Percentiles rank a stretch among this genome's conserved stretches.
phyloP scores from a whole-genome alignment of 2,797 vertebrate genomes.

The Bradypodion ventrale region DNA sequence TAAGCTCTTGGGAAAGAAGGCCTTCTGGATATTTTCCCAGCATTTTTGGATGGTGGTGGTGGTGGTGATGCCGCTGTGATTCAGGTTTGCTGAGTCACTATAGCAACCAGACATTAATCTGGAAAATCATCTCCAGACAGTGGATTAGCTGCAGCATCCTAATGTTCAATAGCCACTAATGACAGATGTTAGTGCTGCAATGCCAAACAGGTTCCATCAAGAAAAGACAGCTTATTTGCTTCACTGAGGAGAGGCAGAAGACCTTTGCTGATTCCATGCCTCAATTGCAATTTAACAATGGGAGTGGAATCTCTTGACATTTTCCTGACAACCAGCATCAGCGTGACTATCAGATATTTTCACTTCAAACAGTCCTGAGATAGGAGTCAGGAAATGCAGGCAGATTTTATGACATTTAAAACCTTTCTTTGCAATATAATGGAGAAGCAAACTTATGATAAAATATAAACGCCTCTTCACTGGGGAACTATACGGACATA shows the following conservation, averaged over 20 bases:
- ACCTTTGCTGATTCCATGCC: slow-evolving; percentile 1
- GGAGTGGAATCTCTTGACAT: neutral
- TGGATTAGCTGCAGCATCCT: slow-evolving; percentile 41
- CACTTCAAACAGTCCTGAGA: neutral
- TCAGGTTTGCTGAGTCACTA: slow-evolving; percentile 80
- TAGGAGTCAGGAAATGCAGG: slow-evolving; percentile 18
- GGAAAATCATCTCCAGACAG: slow-evolving; percentile 73
- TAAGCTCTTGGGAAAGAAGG: slow-evolving; percentile 7
- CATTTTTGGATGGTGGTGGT: too few relatives aligned
- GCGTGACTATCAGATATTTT: slow-evolving; percentile 10
- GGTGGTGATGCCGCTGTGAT: slow-evolving; percentile 62
- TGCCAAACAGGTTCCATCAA: neutral
- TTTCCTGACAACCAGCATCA: slow-evolving; percentile 38
- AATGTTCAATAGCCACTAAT: slow-evolving; percentile 40
- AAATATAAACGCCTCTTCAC: neutral
- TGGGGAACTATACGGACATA: neutral
- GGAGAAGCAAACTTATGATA: neutral
- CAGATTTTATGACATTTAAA: slow-evolving; percentile 23
- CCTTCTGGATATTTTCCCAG: slow-evolving; percentile 49
- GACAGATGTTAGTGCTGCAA: slow-evolving; percentile 31
- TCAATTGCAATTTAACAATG: slow-evolving; percentile 25
- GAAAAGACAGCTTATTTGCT: slow-evolving; percentile 27
- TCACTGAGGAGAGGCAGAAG: neutral
- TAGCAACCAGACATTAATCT: slow-evolving; percentile 81
- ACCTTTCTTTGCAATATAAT: slow-evolving; percentile 29